Evolutionary conservation across 2,797 vertebrate species (phyloP), one percentile per base, ranked within the genome.

Genomic region (Telmatherina bonti): DNA sequence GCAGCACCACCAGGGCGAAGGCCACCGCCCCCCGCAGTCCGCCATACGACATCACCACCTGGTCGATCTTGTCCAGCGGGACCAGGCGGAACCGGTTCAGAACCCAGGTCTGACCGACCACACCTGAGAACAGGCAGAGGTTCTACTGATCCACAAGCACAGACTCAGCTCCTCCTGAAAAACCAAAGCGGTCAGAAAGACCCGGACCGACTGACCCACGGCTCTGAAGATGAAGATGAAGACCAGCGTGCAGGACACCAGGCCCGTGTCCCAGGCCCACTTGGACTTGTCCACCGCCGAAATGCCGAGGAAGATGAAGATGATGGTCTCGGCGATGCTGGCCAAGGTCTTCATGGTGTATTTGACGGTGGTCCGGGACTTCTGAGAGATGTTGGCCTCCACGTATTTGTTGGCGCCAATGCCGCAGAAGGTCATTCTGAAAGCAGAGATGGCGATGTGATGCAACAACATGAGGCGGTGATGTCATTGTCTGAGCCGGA

Each of bases 321-420:
- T 99, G 90, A 99, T 94, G 52, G 97, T 99, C 87, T 99, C 97
- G 0, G 97, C 96, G 7, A 97, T 97, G 93, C 97, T 97, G 72
- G 97, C 96, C 81, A 99, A 88, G 0, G 96, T 99, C 93, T 99
- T 99, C 97, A 98, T 98, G 8, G 97, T 98, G 85, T 99, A 98
- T 77, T 98, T 98, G 67, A 99, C 96, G 0, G 97, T 96, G 49
- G 97, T 99, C 66, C 97, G 95, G 52, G 97, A 99, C 84, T 98
- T 98, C 92, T 97, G 97, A 58, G 97, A 98, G 76, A 99, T 98
- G 89, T 99, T 99, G 79, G 97, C 97, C 90, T 99, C 97, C 86
- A 99, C 97, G 0, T 98, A 98, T 78, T 98, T 99, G 85, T 98
- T 99, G 87, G 97, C 97, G 63, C 97, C 97, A 70, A 99, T 94